These are phyloP conservation scores for Pharmacophagus antenor DNA, from an alignment of 2,888 invertebrate genomes.

Conservation along the genomic window DNA sequence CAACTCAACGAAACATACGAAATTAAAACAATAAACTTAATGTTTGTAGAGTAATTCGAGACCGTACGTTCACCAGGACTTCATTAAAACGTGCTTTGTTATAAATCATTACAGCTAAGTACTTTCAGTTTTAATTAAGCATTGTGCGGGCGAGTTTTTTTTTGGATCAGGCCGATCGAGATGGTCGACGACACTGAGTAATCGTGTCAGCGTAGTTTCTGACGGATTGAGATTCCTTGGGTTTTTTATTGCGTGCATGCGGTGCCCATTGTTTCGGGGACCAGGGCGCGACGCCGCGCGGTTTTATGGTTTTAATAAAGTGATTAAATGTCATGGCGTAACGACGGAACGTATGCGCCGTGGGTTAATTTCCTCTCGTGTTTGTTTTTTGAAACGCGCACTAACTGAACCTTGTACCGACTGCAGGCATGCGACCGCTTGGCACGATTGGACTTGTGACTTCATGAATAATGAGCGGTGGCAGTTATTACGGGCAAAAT, in stretches of 20 bases:
- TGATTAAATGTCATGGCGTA: slow-evolving; percentile 47
- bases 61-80: slow-evolving; percentile 2
- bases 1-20: not conserved
- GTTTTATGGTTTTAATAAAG: slow-evolving; percentile 43
- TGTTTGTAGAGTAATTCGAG: not conserved
- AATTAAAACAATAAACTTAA: not conserved
- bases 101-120: slow-evolving; percentile 38
- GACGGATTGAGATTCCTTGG: slow-evolving; percentile 32
- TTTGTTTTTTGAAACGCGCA: slow-evolving; percentile 35
- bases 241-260: slow-evolving; percentile 41
- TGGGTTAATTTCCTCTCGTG: slow-evolving; percentile 39
- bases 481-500: slow-evolving; percentile 2
- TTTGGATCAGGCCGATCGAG: slow-evolving; percentile 35
- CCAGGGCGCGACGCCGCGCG: slow-evolving; percentile 32
- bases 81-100: slow-evolving; percentile 32
- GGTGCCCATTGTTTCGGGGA: slow-evolving; percentile 40
- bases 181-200: slow-evolving; percentile 36
- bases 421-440: not conserved
- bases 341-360: slow-evolving; percentile 35
- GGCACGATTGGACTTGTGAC: slow-evolving; percentile 1
- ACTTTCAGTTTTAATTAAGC: slow-evolving; percentile 41
- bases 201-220: slow-evolving; percentile 36
- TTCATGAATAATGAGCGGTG: slow-evolving; percentile 7
- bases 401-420: not conserved
- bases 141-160: slow-evolving; percentile 38